A percentile compares a stretch with the other conserved stretches of the same genome.
Conservation (phyloP, 2,797 vertebrate genomes). For the Cephalopachus bancanus region DNA sequence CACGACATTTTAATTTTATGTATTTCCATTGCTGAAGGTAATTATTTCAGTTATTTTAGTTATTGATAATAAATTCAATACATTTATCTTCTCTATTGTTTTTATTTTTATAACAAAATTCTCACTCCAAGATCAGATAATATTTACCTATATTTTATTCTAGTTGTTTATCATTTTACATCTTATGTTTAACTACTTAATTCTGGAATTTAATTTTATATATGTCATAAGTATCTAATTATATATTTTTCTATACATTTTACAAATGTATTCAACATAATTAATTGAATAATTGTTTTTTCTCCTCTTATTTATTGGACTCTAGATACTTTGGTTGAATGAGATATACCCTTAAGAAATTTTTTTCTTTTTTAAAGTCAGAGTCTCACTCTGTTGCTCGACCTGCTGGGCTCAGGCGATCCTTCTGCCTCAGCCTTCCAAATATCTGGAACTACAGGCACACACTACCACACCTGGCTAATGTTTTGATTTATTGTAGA, state of each 20-base stretch:
- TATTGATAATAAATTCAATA: background rate
- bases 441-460: no score
- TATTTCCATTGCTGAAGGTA: conserved; percentile 15
- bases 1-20: background rate
- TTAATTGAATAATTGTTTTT: conserved; percentile 28
- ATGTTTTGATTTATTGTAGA: no score
- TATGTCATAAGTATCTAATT: background rate
- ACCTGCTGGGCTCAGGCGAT: no score
- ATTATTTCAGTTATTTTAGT: conserved; percentile 9
- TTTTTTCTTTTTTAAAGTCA: no score
- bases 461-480: no score
- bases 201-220: conserved; percentile 27
- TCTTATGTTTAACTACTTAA: conserved; percentile 22
- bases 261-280: background rate
- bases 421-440: no score
- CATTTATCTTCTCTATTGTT: background rate
- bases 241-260: conserved; percentile 5
- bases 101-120: conserved; percentile 55
- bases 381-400: no score
- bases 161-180: background rate
- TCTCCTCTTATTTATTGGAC: background rate
- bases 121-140: background rate
- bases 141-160: conserved; percentile 23
- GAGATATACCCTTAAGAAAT: background rate
- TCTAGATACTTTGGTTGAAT: conserved; percentile 29